Evolutionary conservation across 1,140 invertebrate species (phyloP).

Genomic region (Melitaea cinxia): DNA sequence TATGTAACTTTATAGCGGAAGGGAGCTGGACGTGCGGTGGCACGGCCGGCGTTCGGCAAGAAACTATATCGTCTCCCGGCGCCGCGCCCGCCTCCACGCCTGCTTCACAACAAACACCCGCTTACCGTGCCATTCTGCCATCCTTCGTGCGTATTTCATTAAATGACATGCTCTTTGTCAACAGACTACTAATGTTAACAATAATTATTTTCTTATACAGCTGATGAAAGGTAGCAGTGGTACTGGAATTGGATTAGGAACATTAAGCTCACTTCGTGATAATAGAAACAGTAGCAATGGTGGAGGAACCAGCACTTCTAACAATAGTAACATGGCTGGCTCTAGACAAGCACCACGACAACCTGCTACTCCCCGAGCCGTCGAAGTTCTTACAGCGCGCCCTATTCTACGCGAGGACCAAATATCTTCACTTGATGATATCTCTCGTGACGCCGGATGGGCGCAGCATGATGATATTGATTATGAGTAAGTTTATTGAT

Average conservation of each 20-base stretch:
- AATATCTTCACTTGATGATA: slow-evolving; percentile 94
- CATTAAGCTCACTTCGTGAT: slow-evolving; percentile 63
- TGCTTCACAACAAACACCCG: slow-evolving; percentile 79
- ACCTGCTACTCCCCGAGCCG: slow-evolving; percentile 67
- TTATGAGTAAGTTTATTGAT: slow-evolving; percentile 92
- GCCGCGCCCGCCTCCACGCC: slow-evolving; percentile 85
- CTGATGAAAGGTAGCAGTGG: slow-evolving; percentile 78
- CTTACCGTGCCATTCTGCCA: slow-evolving; percentile 89
- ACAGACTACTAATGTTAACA: background rate
- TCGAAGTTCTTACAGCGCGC: slow-evolving; percentile 75
- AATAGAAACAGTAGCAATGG: slow-evolving; percentile 44
- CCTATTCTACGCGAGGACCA: slow-evolving; percentile 97
- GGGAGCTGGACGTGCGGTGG: slow-evolving; percentile 91
- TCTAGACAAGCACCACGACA: slow-evolving; percentile 53
- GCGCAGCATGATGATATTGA: slow-evolving; percentile 95
- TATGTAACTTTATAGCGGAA: slow-evolving; percentile 81
- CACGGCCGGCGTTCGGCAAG: slow-evolving; percentile 82
- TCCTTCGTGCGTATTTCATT: slow-evolving; percentile 84
- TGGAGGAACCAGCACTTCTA: slow-evolving; percentile 44
- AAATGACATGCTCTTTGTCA: background rate
- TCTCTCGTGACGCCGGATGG: slow-evolving; percentile 94
- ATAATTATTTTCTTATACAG: slow-evolving; percentile 43
- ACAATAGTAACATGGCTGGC: slow-evolving; percentile 32
- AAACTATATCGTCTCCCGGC: slow-evolving; percentile 84
- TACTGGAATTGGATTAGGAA: slow-evolving; percentile 67